Evolutionary conservation across 2,888 invertebrate species (phyloP), one percentile per base, ranked within the genome.

Genomic region (Neuroscelio doddi): DNA sequence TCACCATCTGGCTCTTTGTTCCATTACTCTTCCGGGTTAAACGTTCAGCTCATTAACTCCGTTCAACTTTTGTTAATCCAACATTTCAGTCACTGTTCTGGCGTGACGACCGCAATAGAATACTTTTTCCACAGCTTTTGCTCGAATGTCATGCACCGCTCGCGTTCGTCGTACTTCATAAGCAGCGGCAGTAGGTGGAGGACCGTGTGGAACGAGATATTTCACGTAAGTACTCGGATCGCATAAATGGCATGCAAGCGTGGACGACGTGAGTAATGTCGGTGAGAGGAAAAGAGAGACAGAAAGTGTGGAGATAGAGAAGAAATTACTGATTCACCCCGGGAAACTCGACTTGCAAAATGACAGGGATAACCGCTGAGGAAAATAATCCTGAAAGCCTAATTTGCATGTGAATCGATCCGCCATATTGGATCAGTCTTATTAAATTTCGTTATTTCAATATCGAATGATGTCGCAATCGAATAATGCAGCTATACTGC

Each of bases 31-130:
- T 46, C 34, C 24, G 32, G 24, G 24, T 34, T 46, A 32, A 46
- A 46, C 46, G 34, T 46, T 46, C 34, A 34, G 21, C 46, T 47
- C 47, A 36, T 47, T 47, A 47, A 47, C 36, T 47, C 16, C 15
- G 47, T 26, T 47, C 32, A 47, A 47, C 47, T 36, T 47, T 47
- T 36, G 36, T 47, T 38, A 47, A 47, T 36, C 26, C 47, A 36
- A 36, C 36, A 26, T 49, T 38, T 49, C 27, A 27, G 38, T 38
- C 38, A 38, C 49, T 16, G 26, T 26, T 34, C 36, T 15, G 34
- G 24, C 46, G 12, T 46, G 29, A 3, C 29, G 29, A 9, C 24
- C 12, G 46, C 46, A 46, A 32, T 46, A 32, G 32, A 46, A 46
- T 46, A 46, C 34, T 46, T 46, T 46, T 10, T 32, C 21, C 32